phyloP scores from a whole-genome alignment of 2,888 invertebrate species.

The Lochmaea crataegi region DNA sequence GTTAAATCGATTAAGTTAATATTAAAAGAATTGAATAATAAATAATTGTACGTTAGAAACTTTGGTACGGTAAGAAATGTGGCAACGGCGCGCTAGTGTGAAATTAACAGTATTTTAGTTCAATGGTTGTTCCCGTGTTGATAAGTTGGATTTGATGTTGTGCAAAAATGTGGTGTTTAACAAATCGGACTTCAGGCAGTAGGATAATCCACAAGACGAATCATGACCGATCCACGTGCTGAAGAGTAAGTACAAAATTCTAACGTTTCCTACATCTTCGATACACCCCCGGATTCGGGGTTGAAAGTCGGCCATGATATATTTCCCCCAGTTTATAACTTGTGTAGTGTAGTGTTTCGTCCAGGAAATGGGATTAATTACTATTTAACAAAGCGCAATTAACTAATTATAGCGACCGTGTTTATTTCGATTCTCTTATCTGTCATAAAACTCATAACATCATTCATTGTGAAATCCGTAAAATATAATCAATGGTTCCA shows the following conservation, averaged over 20 bases:
- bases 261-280: conserved; percentile 42
- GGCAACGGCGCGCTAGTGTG: conserved; percentile 51
- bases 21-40: neutral
- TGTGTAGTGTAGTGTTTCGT: conserved; percentile 42
- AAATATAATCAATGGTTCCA: conserved; percentile 57
- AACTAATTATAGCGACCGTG: conserved; percentile 38
- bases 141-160: conserved; percentile 65
- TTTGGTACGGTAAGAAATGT: neutral
- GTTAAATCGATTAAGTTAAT: neutral
- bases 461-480: conserved; percentile 57
- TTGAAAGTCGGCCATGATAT: conserved; percentile 58
- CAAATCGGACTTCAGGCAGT: conserved; percentile 79
- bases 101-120: conserved; percentile 61
- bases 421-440: conserved; percentile 42
- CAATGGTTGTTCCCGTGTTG: conserved; percentile 64
- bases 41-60: neutral
- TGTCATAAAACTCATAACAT: conserved; percentile 54
- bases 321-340: conserved; percentile 48
- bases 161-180: conserved; percentile 64
- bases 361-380: conserved; percentile 47
- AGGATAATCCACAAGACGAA: conserved; percentile 86
- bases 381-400: conserved; percentile 48
- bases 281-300: conserved; percentile 44
- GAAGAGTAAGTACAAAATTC: conserved; percentile 82
- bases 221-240: conserved; percentile 88